Evolutionary conservation across 2,888 invertebrate genomes (phyloP), one percentile per base, ranked within the genome.

Genomic region (Nebria salina): DNA sequence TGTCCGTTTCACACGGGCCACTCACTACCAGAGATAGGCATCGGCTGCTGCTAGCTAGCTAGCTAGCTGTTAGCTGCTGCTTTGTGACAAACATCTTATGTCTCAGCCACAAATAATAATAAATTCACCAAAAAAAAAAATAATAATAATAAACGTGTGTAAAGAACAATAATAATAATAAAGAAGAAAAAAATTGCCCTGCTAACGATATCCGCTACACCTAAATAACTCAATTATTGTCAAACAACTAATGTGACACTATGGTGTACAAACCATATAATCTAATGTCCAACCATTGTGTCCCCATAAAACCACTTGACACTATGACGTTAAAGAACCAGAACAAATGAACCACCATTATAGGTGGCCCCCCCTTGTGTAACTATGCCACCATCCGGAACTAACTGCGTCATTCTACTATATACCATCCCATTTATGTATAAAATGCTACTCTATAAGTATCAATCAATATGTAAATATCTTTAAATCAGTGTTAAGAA

Each of bases 391-490:
- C 82, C 83, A 83, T 84, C 86, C 87, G 87, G 87, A 87, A 87
- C 87, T 86, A 87, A 87, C 86, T 85, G 85, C 82, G 83, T 84
- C 85, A 86, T 86, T 85, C 85, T 86, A 20, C 2, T 66, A n/a
- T 84, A 84, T 85, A 83, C 83, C 85, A 86, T 86, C 85, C 85
- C 25, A 7, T 84, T 83, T 82, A 20, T 20, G 20, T 20, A 20
- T 20, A 20, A 20, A 20, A 20, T 20, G 20, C 20, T 20, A 20
- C 20, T 20, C 20, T 20, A 20, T 20, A 20, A 1, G 20, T 20
- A 20, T 20, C 20, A 20, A 20, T 20, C 20, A 20, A 20, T 20
- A 1, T 20, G 20, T 1, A 20, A 20, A 20, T 20, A 20, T 20
- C 0, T 20, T 20, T 20, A 0, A 20, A 20, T 20, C 20, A 20